Conservation (phyloP, 2,797 vertebrate species). For the Cheirogaleus major region DNA sequence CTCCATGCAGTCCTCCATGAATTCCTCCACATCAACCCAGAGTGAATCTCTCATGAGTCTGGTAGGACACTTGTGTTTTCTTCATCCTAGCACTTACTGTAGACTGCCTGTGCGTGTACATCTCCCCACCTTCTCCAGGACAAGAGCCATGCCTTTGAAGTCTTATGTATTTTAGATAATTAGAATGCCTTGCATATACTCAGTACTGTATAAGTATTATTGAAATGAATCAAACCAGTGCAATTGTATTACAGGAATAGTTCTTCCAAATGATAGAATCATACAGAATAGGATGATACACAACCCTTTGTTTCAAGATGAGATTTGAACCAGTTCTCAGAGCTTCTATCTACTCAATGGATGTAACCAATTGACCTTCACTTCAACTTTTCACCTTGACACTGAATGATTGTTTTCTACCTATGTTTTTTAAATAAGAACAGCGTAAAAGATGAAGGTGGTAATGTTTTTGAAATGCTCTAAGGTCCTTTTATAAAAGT, state of each 20-base stretch:
- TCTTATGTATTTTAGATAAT: neutral
- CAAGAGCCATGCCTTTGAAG: neutral
- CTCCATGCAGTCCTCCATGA: neutral
- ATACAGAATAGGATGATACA: neutral
- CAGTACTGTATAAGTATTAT: neutral
- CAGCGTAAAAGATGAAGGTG: neutral
- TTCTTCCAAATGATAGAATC: neutral
- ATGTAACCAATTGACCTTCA: neutral
- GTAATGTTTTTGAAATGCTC: neutral
- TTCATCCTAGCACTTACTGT: neutral
- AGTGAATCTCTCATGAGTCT: neutral
- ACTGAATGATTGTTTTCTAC: neutral
- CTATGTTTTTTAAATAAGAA: neutral
- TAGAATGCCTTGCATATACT: neutral
- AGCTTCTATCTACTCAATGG: neutral
- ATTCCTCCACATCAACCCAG: neutral
- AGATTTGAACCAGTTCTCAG: neutral
- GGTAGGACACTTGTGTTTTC: neutral
- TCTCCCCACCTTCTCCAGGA: neutral
- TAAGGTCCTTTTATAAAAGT: neutral
- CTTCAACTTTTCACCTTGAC: neutral
- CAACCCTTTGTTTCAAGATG: neutral
- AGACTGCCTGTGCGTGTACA: no score
- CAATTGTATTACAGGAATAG: neutral
- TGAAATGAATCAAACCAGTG: neutral